phyloP scores from a whole-genome alignment of 2,113 vertebrate genomes.

The Mustelus asterias region DNA sequence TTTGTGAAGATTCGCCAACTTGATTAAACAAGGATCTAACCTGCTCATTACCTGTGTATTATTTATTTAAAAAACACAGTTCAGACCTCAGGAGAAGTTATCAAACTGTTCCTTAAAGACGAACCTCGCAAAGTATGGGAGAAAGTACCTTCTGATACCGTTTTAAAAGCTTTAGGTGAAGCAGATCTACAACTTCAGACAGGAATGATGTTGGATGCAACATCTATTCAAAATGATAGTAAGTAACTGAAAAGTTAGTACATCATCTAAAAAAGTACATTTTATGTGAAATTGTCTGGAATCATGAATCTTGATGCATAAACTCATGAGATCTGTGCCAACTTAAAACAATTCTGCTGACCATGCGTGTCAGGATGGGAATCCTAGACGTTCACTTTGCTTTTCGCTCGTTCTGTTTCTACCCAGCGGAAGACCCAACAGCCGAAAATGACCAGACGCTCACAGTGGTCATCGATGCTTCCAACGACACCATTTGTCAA shows the following conservation, averaged over 20 bases:
- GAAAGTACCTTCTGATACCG: slow-evolving; percentile 65
- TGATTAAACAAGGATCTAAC: not conserved
- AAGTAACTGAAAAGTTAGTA: not conserved
- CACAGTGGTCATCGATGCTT: not conserved
- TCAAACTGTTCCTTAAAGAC: slow-evolving; percentile 61
- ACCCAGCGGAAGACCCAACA: not conserved
- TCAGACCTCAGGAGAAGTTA: slow-evolving; percentile 68
- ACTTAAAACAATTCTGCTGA: not conserved
- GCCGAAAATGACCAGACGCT: not conserved
- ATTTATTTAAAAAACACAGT: slow-evolving; percentile 50
- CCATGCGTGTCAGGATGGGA: not conserved
- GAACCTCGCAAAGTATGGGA: slow-evolving; percentile 73
- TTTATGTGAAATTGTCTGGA: not conserved
- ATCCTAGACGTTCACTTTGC: not conserved
- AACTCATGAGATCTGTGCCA: not conserved
- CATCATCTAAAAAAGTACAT: not conserved
- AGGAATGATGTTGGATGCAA: slow-evolving; percentile 57
- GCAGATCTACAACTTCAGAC: slow-evolving; percentile 78
- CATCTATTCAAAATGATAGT: slow-evolving; percentile 42
- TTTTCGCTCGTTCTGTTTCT: not conserved
- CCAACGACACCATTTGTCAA: not conserved
- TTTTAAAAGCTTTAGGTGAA: slow-evolving; percentile 74
- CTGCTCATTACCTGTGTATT: not conserved
- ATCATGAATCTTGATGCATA: not conserved
- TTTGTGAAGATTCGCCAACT: not conserved